Evolutionary conservation across 2,113 vertebrate genomes (phyloP), one percentile per base, ranked within the genome.

Genomic region (Datnioides undecimradiatus): DNA sequence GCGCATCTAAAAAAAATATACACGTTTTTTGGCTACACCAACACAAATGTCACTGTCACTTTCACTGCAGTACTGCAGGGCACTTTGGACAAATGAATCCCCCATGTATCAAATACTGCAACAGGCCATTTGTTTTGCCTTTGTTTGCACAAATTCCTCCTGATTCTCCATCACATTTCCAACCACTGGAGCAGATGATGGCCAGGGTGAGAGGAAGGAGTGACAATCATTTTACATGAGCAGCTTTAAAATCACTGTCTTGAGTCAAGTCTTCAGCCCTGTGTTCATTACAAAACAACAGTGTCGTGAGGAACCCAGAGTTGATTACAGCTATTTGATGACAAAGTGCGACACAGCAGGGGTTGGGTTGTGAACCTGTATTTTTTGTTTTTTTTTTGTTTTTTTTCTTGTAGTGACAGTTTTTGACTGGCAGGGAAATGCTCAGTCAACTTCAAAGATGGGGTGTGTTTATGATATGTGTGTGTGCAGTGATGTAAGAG

Each of bases 321-420:
- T 72, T 88, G 83, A 87, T 84, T 82, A 84, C 73, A 85, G 79
- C 81, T 85, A 74, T 90, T 83, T 88, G 77, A 58, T 60, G 51
- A 79, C 77, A 76, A 36, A 70, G 63, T 25, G 77, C 1, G 8
- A 38, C 59, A 10, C 59, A 82, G 74, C 59, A 40, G 80, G 82
- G 75, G 43, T 13, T 72, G 65, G 40, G 59, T 31, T 79, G 70
- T 63, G 80, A 84, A 86, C 78, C 78, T 69, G 64, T 48, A 8
- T 25, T 17, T 38, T 70, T 58, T 67, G 29, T 58, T 25, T 19
- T 71, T 75, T 14, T 21, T 49, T 27, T 13, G 8, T 49, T 29
- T 5, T 31, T 54, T 1, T 41, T 62, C 11, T 41, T 45, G 41
- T 11, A 48, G 67, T 84, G 72, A 80, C 83, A 76, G 46, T 69